These are phyloP conservation scores for Ophthalmolycus amberensis DNA, from an alignment of 2,113 vertebrate genomes.

Conservation along the genomic window DNA sequence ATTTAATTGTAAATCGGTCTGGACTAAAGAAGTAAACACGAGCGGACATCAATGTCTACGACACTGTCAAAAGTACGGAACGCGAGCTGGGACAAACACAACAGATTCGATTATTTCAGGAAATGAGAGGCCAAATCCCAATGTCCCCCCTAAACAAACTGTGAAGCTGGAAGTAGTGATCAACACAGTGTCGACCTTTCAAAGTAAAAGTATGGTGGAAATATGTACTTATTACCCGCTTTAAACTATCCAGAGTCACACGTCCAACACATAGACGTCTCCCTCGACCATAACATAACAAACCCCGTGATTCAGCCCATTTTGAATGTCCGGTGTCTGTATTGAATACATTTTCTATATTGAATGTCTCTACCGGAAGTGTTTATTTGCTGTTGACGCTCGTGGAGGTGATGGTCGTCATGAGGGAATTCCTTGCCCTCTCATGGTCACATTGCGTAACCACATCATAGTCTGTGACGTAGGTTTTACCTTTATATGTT, in stretches of 20 bases:
- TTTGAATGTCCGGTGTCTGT: background rate
- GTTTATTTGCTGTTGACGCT: background rate
- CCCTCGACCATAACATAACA: background rate
- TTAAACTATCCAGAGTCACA: background rate
- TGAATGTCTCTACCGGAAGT: background rate
- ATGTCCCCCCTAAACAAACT: no score
- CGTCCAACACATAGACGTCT: background rate
- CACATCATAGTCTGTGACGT: background rate
- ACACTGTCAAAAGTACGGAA: background rate
- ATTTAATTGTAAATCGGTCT: background rate
- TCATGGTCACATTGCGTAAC: background rate
- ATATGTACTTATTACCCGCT: background rate
- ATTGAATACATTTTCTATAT: background rate
- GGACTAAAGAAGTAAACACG: background rate
- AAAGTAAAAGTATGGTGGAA: slow-evolving; percentile 5
- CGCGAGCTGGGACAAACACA: slow-evolving; percentile 23
- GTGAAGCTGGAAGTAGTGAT: background rate
- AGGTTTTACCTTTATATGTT: background rate
- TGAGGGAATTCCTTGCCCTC: background rate
- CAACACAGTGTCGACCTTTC: background rate
- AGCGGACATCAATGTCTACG: background rate
- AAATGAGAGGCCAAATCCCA: no score
- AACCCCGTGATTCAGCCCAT: background rate
- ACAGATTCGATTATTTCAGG: background rate
- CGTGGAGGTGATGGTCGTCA: background rate